phyloP scores from a whole-genome alignment of 2,888 invertebrate species.

The Timandra comae region DNA sequence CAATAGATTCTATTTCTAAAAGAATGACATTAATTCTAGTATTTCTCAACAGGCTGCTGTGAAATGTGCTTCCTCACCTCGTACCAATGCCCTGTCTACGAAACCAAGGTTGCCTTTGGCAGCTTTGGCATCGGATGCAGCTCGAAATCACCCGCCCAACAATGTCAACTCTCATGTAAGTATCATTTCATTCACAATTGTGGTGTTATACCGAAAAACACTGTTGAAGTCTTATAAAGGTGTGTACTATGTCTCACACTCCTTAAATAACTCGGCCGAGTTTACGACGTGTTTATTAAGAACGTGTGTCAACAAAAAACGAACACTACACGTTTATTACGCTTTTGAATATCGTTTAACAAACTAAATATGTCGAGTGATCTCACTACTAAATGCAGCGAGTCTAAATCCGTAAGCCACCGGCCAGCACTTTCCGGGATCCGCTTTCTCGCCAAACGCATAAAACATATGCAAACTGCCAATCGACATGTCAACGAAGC shows the following conservation, averaged over 20 bases:
- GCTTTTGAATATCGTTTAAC: slow-evolving; percentile 24
- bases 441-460: slow-evolving; percentile 63
- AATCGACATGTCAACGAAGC: slow-evolving; percentile 58
- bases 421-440: slow-evolving; percentile 56
- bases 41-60: slow-evolving; percentile 61
- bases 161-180: slow-evolving; percentile 73
- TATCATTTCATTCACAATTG: too few species aligned
- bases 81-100: slow-evolving; percentile 67
- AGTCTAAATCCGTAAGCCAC: slow-evolving; percentile 63
- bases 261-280: slow-evolving; percentile 18
- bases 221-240: too few species aligned
- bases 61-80: slow-evolving; percentile 71
- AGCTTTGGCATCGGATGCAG: slow-evolving; percentile 57
- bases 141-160: slow-evolving; percentile 66
- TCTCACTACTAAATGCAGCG: slow-evolving; percentile 68
- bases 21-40: slow-evolving; percentile 3
- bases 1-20: too few species aligned
- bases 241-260: slow-evolving; percentile 7
- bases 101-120: slow-evolving; percentile 66
- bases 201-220: too few species aligned
- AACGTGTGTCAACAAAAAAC: slow-evolving; percentile 20
- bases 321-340: slow-evolving; percentile 13
- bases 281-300: slow-evolving; percentile 20
- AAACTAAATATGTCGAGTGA: slow-evolving; percentile 52
- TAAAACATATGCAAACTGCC: slow-evolving; percentile 63